Evolutionary conservation across 2,888 invertebrate species (phyloP), one percentile per base, ranked within the genome.

Genomic region (Nemotelus pantherinus): DNA sequence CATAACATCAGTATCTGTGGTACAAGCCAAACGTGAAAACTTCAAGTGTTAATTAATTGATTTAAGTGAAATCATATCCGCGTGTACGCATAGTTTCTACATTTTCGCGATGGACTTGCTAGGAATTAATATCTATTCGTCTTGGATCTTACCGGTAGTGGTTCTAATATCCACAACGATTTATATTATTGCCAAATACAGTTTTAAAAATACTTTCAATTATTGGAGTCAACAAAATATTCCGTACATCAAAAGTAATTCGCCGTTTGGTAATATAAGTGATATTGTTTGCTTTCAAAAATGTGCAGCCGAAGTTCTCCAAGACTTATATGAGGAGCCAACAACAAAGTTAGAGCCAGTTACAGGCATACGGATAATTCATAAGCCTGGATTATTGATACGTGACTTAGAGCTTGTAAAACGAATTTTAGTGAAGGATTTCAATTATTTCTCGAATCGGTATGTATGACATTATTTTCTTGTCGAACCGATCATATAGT

Each of bases 391-490:
- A 2, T 74, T 89, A n/a, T 43, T 89, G 2, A 80, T 87, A 7
- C 85, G 88, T 1, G 88, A 89, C 67, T 86, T 86, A 0, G 88
- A 88, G n/a, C 77, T 89, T 2, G 80, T 89, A 0, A 89, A 89
- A 80, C 83, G 85, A 0, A 80, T 89, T 1, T 77, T 89, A 41
- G 85, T 89, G 3, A 88, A 87, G 67, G 89, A 89, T 77, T 89
- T 89, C 60, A 84, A 85, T 79, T 83, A 83, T 7, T 89, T 89
- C 79, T 79, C 83, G 0, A 85, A 88, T 79, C 85, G 87, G 77
- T 83, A 43, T 47, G 70, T 53, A 63, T 63, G 25, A 25, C 25
- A 25, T 25, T 25, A 25, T 25, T 25, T 25, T 25, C 25, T 1
- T 25, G 25, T 25, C 25, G 25, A 25, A 25, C 25, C 25, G 25